Percentiles rank a stretch among this genome's conserved stretches.
phyloP scores from a whole-genome alignment of 2,797 vertebrate species.

The Coccyzus lansbergi region DNA sequence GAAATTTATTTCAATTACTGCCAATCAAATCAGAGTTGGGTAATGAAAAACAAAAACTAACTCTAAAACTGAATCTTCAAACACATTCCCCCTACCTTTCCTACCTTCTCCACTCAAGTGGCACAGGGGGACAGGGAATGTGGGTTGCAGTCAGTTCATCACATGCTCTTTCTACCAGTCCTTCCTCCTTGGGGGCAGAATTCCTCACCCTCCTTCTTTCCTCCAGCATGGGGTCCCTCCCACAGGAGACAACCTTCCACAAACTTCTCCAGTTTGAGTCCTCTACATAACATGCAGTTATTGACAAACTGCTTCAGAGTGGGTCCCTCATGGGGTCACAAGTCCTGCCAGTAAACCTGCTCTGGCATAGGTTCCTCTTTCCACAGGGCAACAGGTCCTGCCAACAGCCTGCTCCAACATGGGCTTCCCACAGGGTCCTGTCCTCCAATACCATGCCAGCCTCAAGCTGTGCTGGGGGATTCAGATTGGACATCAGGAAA shows the following conservation, averaged over 20 bases:
- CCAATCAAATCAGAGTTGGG: too few species aligned
- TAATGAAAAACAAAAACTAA: too few species aligned
- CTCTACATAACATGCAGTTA: background rate
- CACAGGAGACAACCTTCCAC: background rate
- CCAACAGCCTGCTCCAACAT: background rate
- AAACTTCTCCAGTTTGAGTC: background rate
- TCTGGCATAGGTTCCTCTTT: background rate
- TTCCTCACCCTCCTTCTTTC: too few species aligned
- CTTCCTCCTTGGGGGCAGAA: background rate
- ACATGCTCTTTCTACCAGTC: background rate
- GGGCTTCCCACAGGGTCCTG: background rate
- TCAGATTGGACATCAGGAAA: too few species aligned
- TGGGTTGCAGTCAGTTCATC: background rate
- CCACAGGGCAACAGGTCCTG: background rate
- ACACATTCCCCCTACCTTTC: background rate
- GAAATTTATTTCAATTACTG: too few species aligned
- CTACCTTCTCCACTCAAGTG: background rate
- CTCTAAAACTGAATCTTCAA: too few species aligned
- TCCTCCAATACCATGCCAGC: too few species aligned
- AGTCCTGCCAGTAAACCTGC: background rate
- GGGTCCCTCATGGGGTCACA: background rate
- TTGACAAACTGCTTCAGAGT: background rate
- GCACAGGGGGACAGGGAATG: background rate
- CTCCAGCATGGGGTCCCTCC: too few species aligned
- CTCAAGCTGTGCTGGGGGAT: too few species aligned